Evolutionary conservation across 2,113 vertebrate genomes (phyloP).

Genomic region (Rynchops niger): DNA sequence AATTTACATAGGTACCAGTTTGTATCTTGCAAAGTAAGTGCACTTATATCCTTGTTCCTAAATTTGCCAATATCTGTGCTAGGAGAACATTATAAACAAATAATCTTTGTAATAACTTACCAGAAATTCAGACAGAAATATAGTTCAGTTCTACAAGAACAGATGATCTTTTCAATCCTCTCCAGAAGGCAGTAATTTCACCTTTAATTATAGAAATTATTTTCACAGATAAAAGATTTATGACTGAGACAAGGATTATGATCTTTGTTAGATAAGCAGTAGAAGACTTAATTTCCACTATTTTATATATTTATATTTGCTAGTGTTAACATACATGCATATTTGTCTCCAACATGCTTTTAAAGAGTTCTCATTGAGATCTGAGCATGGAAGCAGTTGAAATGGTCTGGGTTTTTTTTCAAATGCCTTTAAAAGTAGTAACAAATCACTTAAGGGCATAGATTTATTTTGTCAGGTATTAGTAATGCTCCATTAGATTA

Average conservation of each 20-base stretch:
- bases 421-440: background rate
- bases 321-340: background rate
- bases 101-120: background rate
- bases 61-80: background rate
- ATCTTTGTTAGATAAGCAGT: background rate
- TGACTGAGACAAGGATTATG: background rate
- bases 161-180: background rate
- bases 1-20: background rate
- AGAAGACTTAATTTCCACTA: background rate
- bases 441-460: background rate
- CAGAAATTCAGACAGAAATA: conserved; percentile 1
- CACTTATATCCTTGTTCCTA: background rate
- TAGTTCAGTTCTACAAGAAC: background rate
- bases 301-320: background rate
- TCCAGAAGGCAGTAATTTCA: background rate
- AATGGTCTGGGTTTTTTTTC: background rate
- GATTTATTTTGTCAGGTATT: background rate
- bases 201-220: background rate
- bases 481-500: background rate
- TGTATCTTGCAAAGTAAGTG: background rate
- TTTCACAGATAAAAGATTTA: background rate
- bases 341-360: background rate
- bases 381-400: background rate
- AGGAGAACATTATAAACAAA: background rate
- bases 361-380: background rate